Percentiles rank a stretch among this genome's conserved stretches.
Evolutionary conservation across 1,140 invertebrate species (phyloP).

Genomic region (Macrotrachela quadricornifera): DNA sequence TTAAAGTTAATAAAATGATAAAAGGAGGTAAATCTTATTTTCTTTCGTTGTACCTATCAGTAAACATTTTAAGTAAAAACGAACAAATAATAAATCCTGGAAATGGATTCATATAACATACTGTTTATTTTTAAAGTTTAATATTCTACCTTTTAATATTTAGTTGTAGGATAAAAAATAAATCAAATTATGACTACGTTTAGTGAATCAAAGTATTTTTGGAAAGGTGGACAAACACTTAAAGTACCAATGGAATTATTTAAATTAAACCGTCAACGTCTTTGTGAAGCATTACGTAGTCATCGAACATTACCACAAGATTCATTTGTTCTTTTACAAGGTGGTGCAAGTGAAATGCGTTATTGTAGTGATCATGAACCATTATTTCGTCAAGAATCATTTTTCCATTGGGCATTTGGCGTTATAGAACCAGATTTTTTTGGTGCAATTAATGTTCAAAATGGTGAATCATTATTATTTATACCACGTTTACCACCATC

Average conservation of each 20-base stretch:
- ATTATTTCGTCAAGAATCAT: slow-evolving; percentile 43
- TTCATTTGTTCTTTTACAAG: slow-evolving; percentile 37
- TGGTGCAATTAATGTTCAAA: slow-evolving; percentile 54
- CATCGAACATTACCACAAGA: slow-evolving; percentile 24
- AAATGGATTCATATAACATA: too few relatives aligned
- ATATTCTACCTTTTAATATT: too few relatives aligned
- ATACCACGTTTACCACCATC: slow-evolving; percentile 54
- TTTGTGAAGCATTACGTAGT: slow-evolving; percentile 35
- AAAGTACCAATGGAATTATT: slow-evolving; percentile 46
- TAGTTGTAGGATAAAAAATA: too few relatives aligned
- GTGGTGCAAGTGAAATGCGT: not conserved
- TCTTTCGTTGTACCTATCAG: too few relatives aligned
- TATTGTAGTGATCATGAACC: not conserved
- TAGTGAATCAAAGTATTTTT: too few relatives aligned
- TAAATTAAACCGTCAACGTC: slow-evolving; percentile 40
- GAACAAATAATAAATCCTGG: too few relatives aligned
- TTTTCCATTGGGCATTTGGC: slow-evolving; percentile 66
- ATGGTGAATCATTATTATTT: slow-evolving; percentile 49
- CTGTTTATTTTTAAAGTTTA: too few relatives aligned
- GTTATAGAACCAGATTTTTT: slow-evolving; percentile 69
- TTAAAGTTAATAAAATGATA: too few relatives aligned
- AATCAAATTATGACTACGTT: too few relatives aligned
- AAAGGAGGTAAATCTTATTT: too few relatives aligned
- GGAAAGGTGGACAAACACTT: slow-evolving; percentile 38
- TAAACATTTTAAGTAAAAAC: too few relatives aligned